Evolutionary conservation across 1,140 invertebrate species (phyloP).

Genomic region (Paramacrobiotus metropolitanus): DNA sequence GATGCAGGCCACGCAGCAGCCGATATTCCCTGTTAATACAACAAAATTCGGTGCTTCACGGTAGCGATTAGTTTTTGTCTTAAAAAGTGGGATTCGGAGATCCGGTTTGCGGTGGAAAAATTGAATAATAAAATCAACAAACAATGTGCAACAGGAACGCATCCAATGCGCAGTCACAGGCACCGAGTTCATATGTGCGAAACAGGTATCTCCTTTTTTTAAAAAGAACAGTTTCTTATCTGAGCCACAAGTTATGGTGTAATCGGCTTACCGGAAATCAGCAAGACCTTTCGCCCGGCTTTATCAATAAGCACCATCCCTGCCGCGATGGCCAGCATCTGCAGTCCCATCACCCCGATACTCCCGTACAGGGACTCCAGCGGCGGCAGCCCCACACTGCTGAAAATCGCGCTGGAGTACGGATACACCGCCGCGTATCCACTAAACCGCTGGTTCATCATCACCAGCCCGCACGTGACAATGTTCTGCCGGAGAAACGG

Average conservation of each 20-base stretch:
- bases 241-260: not conserved
- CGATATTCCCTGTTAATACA: not conserved
- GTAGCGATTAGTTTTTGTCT: no score
- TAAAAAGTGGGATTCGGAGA: no score
- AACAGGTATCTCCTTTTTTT: constrained; percentile 27
- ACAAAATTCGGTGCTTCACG: no score
- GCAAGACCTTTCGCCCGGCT: constrained; percentile 50
- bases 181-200: constrained; percentile 56
- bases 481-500: constrained; percentile 42
- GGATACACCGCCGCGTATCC: constrained; percentile 60
- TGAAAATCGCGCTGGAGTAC: constrained; percentile 49
- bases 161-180: constrained; percentile 88
- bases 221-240: not conserved
- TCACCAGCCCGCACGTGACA: constrained; percentile 51
- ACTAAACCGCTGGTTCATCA: constrained; percentile 65
- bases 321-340: constrained; percentile 61
- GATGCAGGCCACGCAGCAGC: not conserved
- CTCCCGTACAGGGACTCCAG: constrained; percentile 46
- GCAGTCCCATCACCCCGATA: constrained; percentile 57
- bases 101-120: constrained; percentile 51
- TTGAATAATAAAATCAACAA: no score
- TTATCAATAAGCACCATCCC: constrained; percentile 60
- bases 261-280: constrained; percentile 35
- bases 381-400: constrained; percentile 34
- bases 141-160: constrained; percentile 75